Evolutionary conservation across 2,797 vertebrate species (phyloP).

Genomic region (Smutsia temminckii): DNA sequence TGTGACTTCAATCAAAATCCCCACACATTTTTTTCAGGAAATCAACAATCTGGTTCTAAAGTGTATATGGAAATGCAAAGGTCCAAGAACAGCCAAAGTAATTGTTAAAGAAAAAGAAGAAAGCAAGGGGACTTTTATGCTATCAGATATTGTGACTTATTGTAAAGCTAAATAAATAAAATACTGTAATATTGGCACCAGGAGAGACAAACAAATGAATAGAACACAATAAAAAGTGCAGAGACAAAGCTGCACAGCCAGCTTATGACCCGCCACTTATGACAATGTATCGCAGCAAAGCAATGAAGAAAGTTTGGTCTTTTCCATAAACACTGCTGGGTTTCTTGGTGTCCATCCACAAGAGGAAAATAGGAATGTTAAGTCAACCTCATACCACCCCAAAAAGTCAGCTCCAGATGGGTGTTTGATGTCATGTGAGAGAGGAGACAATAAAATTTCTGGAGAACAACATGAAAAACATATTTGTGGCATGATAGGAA

Average conservation of each 20-base stretch:
- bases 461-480: neutral
- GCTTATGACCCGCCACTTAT: neutral
- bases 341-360: neutral
- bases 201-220: neutral
- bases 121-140: neutral
- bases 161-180: neutral
- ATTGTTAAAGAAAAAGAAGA: neutral
- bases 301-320: neutral
- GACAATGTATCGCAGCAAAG: neutral
- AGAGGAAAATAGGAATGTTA: neutral
- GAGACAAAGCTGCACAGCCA: neutral
- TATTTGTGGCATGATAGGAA: neutral
- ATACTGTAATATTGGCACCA: neutral
- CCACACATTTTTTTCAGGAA: neutral
- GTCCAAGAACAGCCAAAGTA: neutral
- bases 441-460: neutral
- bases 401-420: neutral
- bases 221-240: neutral
- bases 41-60: neutral
- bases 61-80: neutral
- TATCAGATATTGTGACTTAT: neutral
- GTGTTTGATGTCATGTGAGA: neutral
- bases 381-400: neutral
- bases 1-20: neutral
- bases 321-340: neutral